Conservation (phyloP, 30 jellyfish, hydroid and myxozoan species). For the Catostylus mosaicus region DNA sequence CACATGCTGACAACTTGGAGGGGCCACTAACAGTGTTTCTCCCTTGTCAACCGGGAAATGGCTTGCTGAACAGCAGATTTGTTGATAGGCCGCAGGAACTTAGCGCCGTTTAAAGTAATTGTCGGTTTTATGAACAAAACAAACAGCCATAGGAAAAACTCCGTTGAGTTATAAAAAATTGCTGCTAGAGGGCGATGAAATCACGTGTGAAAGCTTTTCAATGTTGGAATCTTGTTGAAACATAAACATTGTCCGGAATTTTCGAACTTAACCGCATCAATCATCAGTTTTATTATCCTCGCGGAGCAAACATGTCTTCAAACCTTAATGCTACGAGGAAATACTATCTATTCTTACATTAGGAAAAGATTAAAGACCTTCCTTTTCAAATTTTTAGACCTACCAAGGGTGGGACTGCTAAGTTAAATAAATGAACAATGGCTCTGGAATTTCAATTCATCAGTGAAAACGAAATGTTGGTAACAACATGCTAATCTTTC, state of each 20-base stretch:
- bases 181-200: constrained; percentile 14
- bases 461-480: no score
- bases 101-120: constrained; percentile 20
- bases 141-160: not conserved
- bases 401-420: not conserved
- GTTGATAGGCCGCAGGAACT: constrained; percentile 34
- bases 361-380: not conserved
- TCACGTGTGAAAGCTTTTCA: not conserved
- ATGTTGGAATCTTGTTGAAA: not conserved
- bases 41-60: not conserved
- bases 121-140: not conserved
- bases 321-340: not conserved
- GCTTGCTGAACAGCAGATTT: constrained; percentile 13
- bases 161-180: constrained; percentile 9
- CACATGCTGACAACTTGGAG: constrained; percentile 25
- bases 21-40: not conserved
- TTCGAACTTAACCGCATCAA: not conserved
- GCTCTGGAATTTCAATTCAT: no score
- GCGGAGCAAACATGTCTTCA: no score
- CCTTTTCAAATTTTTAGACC: not conserved
- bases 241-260: not conserved
- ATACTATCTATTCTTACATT: not conserved
- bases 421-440: no score
- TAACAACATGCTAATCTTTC: no score
- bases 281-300: not conserved